Conservation (phyloP, 2,113 vertebrate species). For the Callorhinus ursinus region DNA sequence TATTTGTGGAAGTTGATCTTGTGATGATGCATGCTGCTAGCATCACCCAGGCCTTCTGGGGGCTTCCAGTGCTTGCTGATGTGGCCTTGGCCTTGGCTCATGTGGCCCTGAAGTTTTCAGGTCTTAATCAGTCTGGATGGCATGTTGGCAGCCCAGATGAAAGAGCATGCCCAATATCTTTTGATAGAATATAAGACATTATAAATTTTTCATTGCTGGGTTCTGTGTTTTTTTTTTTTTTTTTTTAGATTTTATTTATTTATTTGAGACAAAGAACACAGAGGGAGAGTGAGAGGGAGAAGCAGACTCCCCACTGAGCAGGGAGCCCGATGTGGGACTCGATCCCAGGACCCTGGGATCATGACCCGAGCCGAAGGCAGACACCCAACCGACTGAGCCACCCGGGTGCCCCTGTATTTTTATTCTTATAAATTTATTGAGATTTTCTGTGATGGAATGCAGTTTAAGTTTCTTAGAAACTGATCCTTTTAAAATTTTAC, state of each 20-base stretch:
- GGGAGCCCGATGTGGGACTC: too few species aligned
- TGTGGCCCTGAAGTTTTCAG: not conserved
- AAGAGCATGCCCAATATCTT: not conserved
- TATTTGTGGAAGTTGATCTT: not conserved
- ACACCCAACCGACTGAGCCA: too few species aligned
- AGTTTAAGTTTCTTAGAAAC: constrained; percentile 17
- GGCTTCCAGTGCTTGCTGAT: not conserved
- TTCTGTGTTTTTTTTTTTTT: not conserved
- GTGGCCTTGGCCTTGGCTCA: not conserved
- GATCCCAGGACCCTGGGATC: too few species aligned
- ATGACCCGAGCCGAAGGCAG: too few species aligned
- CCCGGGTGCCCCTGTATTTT: too few species aligned
- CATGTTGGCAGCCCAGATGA: not conserved
- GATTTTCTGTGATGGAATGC: not conserved
- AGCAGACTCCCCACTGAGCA: too few species aligned
- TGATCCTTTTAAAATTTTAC: not conserved
- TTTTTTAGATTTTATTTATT: too few species aligned
- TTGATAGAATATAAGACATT: not conserved
- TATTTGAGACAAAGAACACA: too few species aligned
- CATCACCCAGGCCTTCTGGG: not conserved
- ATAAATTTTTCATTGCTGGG: not conserved
- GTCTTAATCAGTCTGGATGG: not conserved
- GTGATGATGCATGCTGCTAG: not conserved
- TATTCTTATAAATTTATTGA: not conserved
- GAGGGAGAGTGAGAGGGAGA: too few species aligned